Conservation (phyloP, 2,113 vertebrate species). For the Chloroceryle aenea region DNA sequence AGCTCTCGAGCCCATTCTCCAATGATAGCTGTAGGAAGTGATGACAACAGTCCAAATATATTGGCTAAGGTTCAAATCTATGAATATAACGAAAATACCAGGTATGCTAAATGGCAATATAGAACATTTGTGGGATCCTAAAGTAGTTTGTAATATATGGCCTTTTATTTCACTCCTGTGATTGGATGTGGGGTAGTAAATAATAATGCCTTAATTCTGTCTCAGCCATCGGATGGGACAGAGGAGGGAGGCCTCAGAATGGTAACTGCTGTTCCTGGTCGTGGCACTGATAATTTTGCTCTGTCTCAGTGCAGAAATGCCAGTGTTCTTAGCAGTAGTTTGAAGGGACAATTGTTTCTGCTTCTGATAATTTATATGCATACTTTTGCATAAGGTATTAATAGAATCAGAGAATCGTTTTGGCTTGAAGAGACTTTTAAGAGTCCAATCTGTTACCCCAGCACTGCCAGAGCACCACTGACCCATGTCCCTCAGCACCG, state of each 20-base stretch:
- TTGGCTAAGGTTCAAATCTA: slow-evolving; percentile 97
- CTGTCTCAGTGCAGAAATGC: not conserved
- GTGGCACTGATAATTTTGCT: not conserved
- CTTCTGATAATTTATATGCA: not conserved
- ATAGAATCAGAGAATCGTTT: not conserved
- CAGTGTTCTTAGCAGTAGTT: not conserved
- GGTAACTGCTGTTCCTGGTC: not conserved
- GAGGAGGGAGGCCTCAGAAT: not conserved
- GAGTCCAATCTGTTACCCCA: no score
- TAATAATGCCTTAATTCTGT: not conserved
- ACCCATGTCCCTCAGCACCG: no score
- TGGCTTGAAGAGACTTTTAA: no score
- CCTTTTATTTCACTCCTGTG: not conserved
- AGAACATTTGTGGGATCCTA: not conserved
- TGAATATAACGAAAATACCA: slow-evolving; percentile 97
- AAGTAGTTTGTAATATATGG: not conserved
- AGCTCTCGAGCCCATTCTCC: slow-evolving; percentile 95
- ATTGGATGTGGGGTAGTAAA: not conserved
- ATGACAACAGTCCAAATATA: slow-evolving; percentile 89
- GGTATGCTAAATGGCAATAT: slow-evolving; percentile 71
- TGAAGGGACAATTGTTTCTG: not conserved
- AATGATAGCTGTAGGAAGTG: slow-evolving; percentile 97
- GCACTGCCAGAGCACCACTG: no score
- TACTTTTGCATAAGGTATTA: not conserved
- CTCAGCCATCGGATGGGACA: not conserved